Percentiles rank a stretch among this genome's conserved stretches.
phyloP scores from a whole-genome alignment of 2,888 invertebrate genomes.

The Caenorhabditis sp. region DNA sequence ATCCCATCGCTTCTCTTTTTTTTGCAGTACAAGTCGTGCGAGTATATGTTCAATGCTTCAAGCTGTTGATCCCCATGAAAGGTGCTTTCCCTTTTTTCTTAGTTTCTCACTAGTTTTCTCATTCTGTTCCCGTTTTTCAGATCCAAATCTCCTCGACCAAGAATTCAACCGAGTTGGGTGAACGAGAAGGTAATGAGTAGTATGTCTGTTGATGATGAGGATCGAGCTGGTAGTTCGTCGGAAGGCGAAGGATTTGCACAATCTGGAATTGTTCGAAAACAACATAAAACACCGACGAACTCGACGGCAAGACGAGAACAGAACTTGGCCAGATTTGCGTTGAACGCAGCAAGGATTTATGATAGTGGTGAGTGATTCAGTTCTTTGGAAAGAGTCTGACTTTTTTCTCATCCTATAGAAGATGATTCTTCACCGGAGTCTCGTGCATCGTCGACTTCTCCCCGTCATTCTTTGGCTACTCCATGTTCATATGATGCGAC shows the following conservation, averaged over 20 bases:
- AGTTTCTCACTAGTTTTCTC: slow-evolving; percentile 4
- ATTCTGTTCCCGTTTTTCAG: slow-evolving; percentile 45
- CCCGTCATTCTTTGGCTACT: slow-evolving; percentile 55
- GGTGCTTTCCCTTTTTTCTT: slow-evolving; percentile 16
- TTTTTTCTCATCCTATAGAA: slow-evolving; percentile 18
- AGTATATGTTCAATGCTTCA: slow-evolving; percentile 44
- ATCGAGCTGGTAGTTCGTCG: slow-evolving; percentile 33
- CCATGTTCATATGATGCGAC: slow-evolving; percentile 58
- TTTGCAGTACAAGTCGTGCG: slow-evolving; percentile 35
- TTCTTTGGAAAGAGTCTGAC: background rate
- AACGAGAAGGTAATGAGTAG: slow-evolving; percentile 69
- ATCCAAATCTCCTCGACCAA: slow-evolving; percentile 65
- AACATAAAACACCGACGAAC: slow-evolving; percentile 11
- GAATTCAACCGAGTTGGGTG: slow-evolving; percentile 69
- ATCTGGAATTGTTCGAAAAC: slow-evolving; percentile 38
- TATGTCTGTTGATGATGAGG: slow-evolving; percentile 67
- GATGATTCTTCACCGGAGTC: slow-evolving; percentile 65
- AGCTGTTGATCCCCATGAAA: slow-evolving; percentile 38
- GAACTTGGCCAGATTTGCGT: slow-evolving; percentile 51
- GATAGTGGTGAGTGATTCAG: slow-evolving; percentile 45
- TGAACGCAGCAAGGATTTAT: slow-evolving; percentile 18
- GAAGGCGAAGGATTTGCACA: slow-evolving; percentile 52
- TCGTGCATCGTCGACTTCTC: slow-evolving; percentile 55
- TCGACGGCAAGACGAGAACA: slow-evolving; percentile 36
- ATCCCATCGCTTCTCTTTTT: background rate